Base-by-base conservation (phyloP, 2,797 vertebrate genomes). In the Sebastes steindachneri region DNA sequence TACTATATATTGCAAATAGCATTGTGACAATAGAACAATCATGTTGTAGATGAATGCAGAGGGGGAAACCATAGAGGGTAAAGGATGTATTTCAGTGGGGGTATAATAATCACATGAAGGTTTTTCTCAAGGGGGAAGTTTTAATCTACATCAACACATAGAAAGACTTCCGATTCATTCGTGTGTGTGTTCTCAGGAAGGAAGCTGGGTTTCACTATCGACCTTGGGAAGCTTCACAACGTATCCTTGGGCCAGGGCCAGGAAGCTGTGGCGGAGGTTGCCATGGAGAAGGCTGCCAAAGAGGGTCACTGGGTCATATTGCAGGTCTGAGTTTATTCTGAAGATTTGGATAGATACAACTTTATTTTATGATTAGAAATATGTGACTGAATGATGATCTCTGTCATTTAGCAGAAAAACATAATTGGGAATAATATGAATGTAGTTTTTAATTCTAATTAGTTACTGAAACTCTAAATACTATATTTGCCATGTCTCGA, bases 231-330 rank as follows among this genome's bases (percentile, higher is more conserved):
- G 92, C 95, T 97, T 88, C 96, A 96, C 89, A 96, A 96, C 45
- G 96, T 96, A 79, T 96, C 92, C 1, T 88, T 97, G 91, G 95
- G 96, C 85, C 96, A 98, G 95, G 97, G 97, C 80, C 96, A 97
- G 91, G 96, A 98, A 93, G 96, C 93, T 73, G 96, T 92, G 82
- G 96, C 97, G 86, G 96, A 96, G 94, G 94, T 95, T 83, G 96
- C 96, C 73, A 92, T 96, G 95, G 94, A 96, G 93, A 97, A 96
- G 77, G 94, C 96, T 88, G 97, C 97, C 84, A 96, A 96, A 94
- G 96, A 96, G 93, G 97, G 96, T 77, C 97, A 97, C 89, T 97
- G 96, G 96, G 96, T 97, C 93, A 97, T 96, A 91, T 89, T 98
- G 93, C 97, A 97, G 97, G 96, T 96, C 91, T 69, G 3, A 23